phyloP scores from a whole-genome alignment of 2,797 vertebrate genomes.

The Ispidina picta region DNA sequence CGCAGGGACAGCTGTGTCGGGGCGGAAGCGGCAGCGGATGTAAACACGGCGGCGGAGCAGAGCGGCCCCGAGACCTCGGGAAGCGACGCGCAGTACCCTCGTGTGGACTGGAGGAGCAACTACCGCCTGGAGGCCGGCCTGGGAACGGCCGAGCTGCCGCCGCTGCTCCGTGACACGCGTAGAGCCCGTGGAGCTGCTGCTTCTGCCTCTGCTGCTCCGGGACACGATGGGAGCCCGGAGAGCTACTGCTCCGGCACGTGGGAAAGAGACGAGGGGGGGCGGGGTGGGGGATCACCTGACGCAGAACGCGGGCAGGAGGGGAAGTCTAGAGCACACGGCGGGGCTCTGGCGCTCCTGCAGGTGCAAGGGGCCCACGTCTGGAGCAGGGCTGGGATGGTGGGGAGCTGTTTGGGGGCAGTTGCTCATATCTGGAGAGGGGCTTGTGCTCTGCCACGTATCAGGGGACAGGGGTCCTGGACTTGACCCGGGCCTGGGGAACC shows the following conservation, averaged over 20 bases:
- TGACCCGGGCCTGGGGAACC: neutral
- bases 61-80: neutral
- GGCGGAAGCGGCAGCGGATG: neutral
- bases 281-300: too few relatives aligned
- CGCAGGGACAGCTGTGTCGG: neutral
- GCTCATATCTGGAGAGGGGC: neutral
- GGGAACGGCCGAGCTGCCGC: too few relatives aligned
- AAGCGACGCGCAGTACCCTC: neutral
- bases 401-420: accelerated
- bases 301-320: neutral
- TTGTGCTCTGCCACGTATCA: neutral
- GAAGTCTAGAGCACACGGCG: accelerated
- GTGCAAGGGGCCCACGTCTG: too few relatives aligned
- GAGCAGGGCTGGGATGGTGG: neutral
- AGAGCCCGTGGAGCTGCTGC: too few relatives aligned
- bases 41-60: neutral
- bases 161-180: too few relatives aligned
- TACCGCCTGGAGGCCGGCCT: accelerated
- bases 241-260: too few relatives aligned
- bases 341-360: neutral
- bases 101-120: neutral
- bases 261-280: too few relatives aligned
- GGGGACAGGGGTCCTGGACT: too few relatives aligned
- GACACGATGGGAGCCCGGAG: too few relatives aligned
- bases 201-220: too few relatives aligned